phyloP scores from a whole-genome alignment of 2,113 vertebrate species.

The Mastomys coucha region DNA sequence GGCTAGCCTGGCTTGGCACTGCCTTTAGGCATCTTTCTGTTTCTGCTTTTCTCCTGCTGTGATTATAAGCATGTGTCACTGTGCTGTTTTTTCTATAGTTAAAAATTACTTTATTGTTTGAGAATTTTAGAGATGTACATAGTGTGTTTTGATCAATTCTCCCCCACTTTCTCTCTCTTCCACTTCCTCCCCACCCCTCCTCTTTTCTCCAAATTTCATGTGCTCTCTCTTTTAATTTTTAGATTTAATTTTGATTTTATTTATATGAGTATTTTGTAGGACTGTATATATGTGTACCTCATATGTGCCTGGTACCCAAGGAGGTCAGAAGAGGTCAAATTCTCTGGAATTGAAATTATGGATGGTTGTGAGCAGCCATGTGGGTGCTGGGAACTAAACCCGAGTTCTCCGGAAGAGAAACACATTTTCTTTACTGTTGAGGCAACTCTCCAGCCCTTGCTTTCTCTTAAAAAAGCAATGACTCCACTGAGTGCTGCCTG shows the following conservation, averaged over 20 bases:
- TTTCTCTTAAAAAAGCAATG: neutral
- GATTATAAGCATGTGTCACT: neutral
- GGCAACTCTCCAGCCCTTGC: neutral
- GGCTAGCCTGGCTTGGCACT: neutral
- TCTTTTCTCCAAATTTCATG: neutral
- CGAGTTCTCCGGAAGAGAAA: neutral
- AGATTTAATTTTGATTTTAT: neutral
- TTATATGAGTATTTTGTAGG: neutral
- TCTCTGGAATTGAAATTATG: neutral
- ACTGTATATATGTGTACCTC: neutral
- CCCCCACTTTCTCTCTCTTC: neutral
- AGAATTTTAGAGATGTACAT: neutral
- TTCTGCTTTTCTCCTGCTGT: neutral
- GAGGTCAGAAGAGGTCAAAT: neutral
- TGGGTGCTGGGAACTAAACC: neutral
- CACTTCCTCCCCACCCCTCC: too few species aligned
- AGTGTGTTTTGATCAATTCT: neutral
- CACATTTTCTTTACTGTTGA: neutral
- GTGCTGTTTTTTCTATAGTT: neutral
- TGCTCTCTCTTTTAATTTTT: neutral
- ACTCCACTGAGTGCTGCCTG: neutral
- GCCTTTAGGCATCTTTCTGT: neutral
- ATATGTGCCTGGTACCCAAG: neutral
- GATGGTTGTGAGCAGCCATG: neutral
- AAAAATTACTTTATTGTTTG: neutral